Percentiles rank a stretch among this genome's conserved stretches.
These are phyloP conservation scores for Steinernema feltiae DNA, from an alignment of 1,140 invertebrate species.

Conservation along the genomic window DNA sequence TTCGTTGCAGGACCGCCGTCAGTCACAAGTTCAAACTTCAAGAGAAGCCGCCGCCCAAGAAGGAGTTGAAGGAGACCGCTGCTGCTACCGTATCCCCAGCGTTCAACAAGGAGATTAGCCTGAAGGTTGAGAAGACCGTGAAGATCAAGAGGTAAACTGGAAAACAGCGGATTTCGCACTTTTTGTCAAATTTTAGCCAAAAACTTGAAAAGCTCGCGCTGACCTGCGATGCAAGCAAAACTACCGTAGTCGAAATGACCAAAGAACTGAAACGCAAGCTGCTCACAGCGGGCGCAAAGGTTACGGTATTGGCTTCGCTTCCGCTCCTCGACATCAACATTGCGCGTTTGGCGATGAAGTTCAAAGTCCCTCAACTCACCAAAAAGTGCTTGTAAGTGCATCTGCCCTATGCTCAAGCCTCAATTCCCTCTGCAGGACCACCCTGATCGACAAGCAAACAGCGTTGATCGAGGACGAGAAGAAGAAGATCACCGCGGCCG, in stretches of 20 bases:
- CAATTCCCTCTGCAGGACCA: neutral
- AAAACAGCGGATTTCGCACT: no score
- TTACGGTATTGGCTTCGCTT: neutral
- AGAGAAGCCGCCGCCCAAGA: neutral
- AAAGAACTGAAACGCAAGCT: neutral
- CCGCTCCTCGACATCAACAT: slow-evolving; percentile 7
- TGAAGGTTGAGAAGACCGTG: neutral
- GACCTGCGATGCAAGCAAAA: neutral
- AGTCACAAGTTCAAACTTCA: neutral
- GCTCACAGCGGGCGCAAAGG: neutral
- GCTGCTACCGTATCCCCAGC: neutral
- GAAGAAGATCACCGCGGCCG: slow-evolving; percentile 10
- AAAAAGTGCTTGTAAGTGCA: neutral
- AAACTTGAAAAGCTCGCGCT: neutral
- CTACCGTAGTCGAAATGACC: neutral
- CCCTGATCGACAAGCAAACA: neutral
- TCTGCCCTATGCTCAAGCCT: neutral
- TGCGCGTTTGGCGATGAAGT: neutral
- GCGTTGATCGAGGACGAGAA: slow-evolving; percentile 2
- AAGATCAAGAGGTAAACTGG: neutral
- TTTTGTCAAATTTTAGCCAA: neutral
- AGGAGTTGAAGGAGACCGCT: slow-evolving; percentile 4
- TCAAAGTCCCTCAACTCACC: neutral
- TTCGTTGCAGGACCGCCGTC: neutral
- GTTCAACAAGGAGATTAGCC: neutral